Evolutionary conservation across 2,888 invertebrate genomes (phyloP).

Genomic region (Iphiclides podalirius): DNA sequence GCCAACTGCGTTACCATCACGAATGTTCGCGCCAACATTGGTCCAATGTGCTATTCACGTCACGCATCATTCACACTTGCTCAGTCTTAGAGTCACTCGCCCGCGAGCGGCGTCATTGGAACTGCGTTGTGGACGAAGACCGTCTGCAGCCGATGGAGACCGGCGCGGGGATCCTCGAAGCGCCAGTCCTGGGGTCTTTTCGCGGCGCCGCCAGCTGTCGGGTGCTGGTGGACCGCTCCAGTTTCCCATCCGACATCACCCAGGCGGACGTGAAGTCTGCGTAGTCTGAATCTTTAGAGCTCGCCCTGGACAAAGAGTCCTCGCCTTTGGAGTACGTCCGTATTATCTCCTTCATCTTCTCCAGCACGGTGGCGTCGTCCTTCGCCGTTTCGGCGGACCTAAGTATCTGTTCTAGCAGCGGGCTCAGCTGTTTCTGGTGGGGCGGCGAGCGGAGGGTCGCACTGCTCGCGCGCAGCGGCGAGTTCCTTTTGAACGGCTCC

Average conservation of each 20-base stretch:
- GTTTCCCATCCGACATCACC: conserved; percentile 86
- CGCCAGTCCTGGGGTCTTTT: conserved; percentile 65
- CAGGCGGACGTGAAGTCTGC: conserved; percentile 86
- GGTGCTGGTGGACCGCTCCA: conserved; percentile 81
- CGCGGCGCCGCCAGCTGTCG: conserved; percentile 70
- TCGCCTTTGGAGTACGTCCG: conserved; percentile 71
- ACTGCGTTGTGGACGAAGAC: conserved; percentile 70
- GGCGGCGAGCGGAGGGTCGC: conserved; percentile 79
- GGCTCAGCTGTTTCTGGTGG: conserved; percentile 80
- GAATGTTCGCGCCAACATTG: conserved; percentile 5
- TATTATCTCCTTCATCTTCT: conserved; percentile 85
- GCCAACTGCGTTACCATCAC: too few species aligned
- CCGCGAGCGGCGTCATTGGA: conserved; percentile 59
- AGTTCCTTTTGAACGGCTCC: conserved; percentile 76
- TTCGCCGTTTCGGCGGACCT: conserved; percentile 85
- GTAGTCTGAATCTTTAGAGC: conserved; percentile 80
- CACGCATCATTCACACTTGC: conserved; percentile 25
- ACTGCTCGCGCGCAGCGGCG: conserved; percentile 68
- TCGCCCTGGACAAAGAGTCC: conserved; percentile 68
- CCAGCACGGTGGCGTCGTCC: conserved; percentile 86
- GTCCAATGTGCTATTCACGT: not conserved
- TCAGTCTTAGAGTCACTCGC: conserved; percentile 36
- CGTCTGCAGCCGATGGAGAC: conserved; percentile 67
- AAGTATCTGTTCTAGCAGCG: conserved; percentile 85
- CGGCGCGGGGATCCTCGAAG: conserved; percentile 71